Percentiles rank a stretch among this genome's conserved stretches.
Conservation (phyloP, 2,797 vertebrate species). For the Coranthus polyacanthus region DNA sequence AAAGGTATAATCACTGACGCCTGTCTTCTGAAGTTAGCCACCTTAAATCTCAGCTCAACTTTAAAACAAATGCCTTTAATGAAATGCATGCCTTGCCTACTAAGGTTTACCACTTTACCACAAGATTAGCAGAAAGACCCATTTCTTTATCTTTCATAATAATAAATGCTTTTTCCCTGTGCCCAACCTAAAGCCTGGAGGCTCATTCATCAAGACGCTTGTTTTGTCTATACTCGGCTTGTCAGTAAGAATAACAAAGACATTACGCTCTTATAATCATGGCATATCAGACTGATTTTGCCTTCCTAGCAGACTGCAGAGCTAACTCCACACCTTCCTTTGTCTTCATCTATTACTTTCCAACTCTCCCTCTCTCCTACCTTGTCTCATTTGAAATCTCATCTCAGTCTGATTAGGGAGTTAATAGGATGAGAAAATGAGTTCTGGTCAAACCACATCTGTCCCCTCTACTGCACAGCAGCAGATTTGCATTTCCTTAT, state of each 20-base stretch:
- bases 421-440: slow-evolving; percentile 78
- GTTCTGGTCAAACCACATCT: slow-evolving; percentile 46
- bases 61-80: slow-evolving; percentile 36
- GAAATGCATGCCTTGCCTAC: slow-evolving; percentile 10
- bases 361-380: slow-evolving; percentile 34
- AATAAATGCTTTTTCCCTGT: too few species aligned
- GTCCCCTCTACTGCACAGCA: slow-evolving; percentile 34
- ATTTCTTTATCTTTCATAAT: slow-evolving; percentile 2
- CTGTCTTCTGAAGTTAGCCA: slow-evolving; percentile 12
- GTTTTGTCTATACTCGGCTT: slow-evolving; percentile 14
- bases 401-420: slow-evolving; percentile 74
- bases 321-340: slow-evolving; percentile 48
- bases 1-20: slow-evolving; percentile 11
- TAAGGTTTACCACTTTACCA: slow-evolving; percentile 9
- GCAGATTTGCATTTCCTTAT: slow-evolving; percentile 62
- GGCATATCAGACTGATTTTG: slow-evolving; percentile 24
- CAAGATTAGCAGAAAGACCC: slow-evolving; percentile 1
- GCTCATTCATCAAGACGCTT: slow-evolving; percentile 46
- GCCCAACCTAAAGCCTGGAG: slow-evolving; percentile 19
- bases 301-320: slow-evolving; percentile 13
- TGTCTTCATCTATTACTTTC: slow-evolving; percentile 56
- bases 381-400: slow-evolving; percentile 65
- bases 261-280: slow-evolving; percentile 28
- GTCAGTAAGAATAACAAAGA: slow-evolving; percentile 46
- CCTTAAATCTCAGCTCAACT: slow-evolving; percentile 2